Conservation (phyloP, 2,888 invertebrate species). For the Belgica antarctica region DNA sequence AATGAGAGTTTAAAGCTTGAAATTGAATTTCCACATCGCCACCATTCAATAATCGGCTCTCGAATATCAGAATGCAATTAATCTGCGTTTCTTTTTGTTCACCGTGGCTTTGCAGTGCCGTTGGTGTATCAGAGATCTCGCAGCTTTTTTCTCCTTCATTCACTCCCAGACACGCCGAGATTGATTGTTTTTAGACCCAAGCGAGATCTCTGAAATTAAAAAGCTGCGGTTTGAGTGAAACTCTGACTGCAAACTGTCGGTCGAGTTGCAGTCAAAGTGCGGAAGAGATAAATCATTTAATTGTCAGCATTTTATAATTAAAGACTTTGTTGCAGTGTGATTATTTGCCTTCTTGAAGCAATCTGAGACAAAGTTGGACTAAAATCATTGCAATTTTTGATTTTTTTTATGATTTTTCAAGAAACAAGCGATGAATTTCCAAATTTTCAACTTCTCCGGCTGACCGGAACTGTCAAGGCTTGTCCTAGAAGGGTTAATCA, state of each 20-base stretch:
- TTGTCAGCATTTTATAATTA: constrained; percentile 28
- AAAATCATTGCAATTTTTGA: too few species aligned
- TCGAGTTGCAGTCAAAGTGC: constrained; percentile 28
- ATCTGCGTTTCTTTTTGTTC: constrained; percentile 29
- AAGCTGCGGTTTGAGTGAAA: constrained; percentile 38
- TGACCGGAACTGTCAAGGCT: too few species aligned
- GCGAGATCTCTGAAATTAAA: constrained; percentile 41
- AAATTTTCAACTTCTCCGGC: too few species aligned
- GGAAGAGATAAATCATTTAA: constrained; percentile 38
- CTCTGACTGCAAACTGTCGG: background rate
- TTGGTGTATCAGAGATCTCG: constrained; percentile 28
- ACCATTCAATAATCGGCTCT: background rate
- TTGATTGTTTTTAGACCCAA: constrained; percentile 30
- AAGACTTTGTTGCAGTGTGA: constrained; percentile 11
- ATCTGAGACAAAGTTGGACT: background rate
- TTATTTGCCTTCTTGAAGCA: constrained; percentile 2
- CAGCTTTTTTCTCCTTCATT: background rate
- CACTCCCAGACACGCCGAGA: background rate
- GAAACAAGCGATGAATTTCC: too few species aligned
- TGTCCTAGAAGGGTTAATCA: background rate
- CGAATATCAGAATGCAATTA: constrained; percentile 39
- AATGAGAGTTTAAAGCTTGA: constrained; percentile 10
- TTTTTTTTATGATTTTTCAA: too few species aligned
- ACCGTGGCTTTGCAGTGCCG: constrained; percentile 4
- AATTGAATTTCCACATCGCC: constrained; percentile 24